Conservation (phyloP, 2,797 vertebrate genomes). For the Poecilia velifera region DNA sequence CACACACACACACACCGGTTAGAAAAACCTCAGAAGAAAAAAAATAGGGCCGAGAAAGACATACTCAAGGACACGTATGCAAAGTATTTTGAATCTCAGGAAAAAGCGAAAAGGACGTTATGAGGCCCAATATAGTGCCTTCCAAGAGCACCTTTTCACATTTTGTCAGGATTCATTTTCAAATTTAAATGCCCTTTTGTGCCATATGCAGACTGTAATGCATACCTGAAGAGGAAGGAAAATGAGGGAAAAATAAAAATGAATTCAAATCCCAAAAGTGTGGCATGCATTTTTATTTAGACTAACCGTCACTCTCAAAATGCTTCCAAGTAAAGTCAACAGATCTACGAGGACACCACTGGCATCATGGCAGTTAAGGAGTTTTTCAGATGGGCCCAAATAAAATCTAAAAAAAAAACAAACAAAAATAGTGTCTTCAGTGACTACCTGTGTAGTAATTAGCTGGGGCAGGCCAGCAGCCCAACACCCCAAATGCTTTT, state of each 20-base stretch:
- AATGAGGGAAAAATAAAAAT: not conserved
- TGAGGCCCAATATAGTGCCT: constrained; percentile 4
- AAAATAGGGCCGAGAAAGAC: constrained; percentile 18
- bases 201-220: not conserved
- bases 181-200: not conserved
- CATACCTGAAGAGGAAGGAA: not conserved
- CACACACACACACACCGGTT: not conserved
- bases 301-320: not conserved
- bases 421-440: not conserved
- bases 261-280: not conserved
- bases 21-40: constrained; percentile 11
- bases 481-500: too few relatives aligned
- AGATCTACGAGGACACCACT: too few relatives aligned
- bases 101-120: constrained; percentile 27
- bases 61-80: constrained; percentile 60
- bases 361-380: too few relatives aligned
- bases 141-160: not conserved
- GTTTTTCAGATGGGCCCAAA: not conserved
- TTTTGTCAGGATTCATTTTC: not conserved
- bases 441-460: not conserved
- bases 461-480: not conserved
- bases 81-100: constrained; percentile 10
- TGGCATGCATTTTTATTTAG: not conserved
- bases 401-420: not conserved
- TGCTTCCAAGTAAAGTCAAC: too few relatives aligned